A percentile compares a stretch with the other conserved stretches of the same genome.
phyloP scores from a whole-genome alignment of 2,888 invertebrate species.

The Altica lythri region DNA sequence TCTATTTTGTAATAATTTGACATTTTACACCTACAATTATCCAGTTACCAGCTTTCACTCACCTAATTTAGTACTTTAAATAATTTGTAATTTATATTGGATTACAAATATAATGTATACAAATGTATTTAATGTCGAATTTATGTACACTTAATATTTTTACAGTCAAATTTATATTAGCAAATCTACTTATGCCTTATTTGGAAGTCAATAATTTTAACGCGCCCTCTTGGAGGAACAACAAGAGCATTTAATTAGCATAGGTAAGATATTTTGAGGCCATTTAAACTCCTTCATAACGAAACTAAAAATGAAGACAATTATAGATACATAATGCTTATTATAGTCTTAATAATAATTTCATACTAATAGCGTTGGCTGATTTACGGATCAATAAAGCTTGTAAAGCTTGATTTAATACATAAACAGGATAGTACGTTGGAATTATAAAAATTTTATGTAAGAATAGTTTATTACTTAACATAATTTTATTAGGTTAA shows the following conservation, averaged over 20 bases:
- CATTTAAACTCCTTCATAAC: constrained; percentile 1
- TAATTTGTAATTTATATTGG: constrained; percentile 17
- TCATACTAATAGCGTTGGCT: no score
- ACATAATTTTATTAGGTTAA: no score
- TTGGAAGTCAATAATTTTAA: constrained; percentile 12
- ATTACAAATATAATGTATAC: constrained; percentile 13
- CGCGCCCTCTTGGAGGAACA: constrained; percentile 7
- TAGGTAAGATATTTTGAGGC: neutral
- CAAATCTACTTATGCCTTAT: constrained; percentile 12
- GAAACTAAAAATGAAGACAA: neutral
- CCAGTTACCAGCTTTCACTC: constrained; percentile 7
- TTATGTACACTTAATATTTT: constrained; percentile 15
- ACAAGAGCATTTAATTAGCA: constrained; percentile 10
- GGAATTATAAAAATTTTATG: no score
- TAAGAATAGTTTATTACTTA: no score
- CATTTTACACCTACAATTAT: constrained; percentile 17
- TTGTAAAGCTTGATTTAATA: no score
- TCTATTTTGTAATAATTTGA: constrained; percentile 4
- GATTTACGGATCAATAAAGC: no score
- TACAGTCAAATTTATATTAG: constrained; percentile 13
- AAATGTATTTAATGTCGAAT: constrained; percentile 13
- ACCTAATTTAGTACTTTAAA: constrained; percentile 11
- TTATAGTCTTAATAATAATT: no score
- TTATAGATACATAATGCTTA: neutral
- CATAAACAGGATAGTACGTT: no score